Evolutionary conservation across 2,888 invertebrate species (phyloP).

Genomic region (Clusia tigrina): DNA sequence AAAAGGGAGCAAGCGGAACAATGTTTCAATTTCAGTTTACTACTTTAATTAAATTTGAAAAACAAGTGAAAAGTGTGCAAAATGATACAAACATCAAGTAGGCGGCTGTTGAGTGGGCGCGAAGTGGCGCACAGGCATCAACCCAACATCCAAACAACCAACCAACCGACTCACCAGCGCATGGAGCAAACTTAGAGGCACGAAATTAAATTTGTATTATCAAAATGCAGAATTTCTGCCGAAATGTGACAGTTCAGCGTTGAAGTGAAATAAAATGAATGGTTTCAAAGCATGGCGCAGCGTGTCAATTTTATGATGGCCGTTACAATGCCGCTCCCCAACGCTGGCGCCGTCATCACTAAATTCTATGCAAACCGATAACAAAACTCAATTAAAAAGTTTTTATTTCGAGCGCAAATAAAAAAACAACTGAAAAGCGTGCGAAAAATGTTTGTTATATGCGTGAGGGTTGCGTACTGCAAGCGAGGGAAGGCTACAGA

Average conservation of each 20-base stretch:
- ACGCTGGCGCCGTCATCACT: too few species aligned
- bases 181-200: constrained; percentile 18
- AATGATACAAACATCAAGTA: neutral
- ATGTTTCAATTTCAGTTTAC: constrained; percentile 15
- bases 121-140: constrained; percentile 2
- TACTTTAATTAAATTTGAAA: constrained; percentile 17
- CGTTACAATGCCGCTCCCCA: too few species aligned
- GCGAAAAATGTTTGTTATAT: neutral
- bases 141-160: too few species aligned
- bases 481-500: neutral
- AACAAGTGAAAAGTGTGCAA: neutral
- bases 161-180: constrained; percentile 16
- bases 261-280: too few species aligned
- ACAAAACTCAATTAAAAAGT: constrained; percentile 6
- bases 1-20: neutral
- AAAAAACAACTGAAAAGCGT: neutral
- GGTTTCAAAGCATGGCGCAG: too few species aligned
- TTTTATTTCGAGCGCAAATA: neutral
- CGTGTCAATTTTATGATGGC: neutral
- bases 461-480: neutral
- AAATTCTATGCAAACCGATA: neutral
- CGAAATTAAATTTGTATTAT: constrained; percentile 25
- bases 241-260: constrained; percentile 2
- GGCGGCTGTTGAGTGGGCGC: neutral
- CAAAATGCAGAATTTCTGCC: constrained; percentile 8